Base-by-base conservation (phyloP, 2,797 vertebrate genomes). In the Parauchenoglanis punctatus region DNA sequence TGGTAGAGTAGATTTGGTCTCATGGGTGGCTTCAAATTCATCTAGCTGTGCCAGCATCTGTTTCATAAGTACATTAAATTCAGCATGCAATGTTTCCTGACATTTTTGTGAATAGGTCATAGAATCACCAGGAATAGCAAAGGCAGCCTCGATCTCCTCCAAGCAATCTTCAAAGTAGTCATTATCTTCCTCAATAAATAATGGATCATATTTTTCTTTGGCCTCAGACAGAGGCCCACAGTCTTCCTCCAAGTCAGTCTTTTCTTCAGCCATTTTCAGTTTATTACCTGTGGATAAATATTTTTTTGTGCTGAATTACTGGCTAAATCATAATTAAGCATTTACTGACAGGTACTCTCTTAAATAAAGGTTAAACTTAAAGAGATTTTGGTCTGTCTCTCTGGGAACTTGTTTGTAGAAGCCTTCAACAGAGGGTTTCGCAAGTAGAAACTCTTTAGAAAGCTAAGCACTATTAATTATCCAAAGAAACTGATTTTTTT, bases 141-240 rank as follows among this genome's bases (percentile, higher is more conserved):
- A 58, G 15, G 80, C 80, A 61, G 87, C 86, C 49, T 72, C 67
- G 2, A 88, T 89, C 84, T 92, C 92, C 52, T 91, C 94, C 83
- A 88, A 70, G 7, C 73, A 70, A 67, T 65, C 87, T 88, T 91
- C 91, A 49, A 89, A 90, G 77, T 87, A 76, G 28, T 93, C 91
- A 3, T 89, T 87, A 20, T 95, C 94, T 85, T 95, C 95, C 77
- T 88, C 89, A 88, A 95, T 96, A 86, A 95, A 92, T 80, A 95
- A 94, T 28, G 92, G 88, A 28, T 91, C 85, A 1, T 90, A 90
- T 49, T 86, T 92, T 68, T 82, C 49, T 0, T 80, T 59, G 4
- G 73, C 72, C 46, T 88, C 86, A 12, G 89, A 87, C 28, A 90
- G 88, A 72, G 82, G 59, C 35, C 81, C 89, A 67, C 52, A 61